These are phyloP conservation scores for Oncopodura yosiiana DNA, from an alignment of 1,140 invertebrate genomes.

Conservation along the genomic window DNA sequence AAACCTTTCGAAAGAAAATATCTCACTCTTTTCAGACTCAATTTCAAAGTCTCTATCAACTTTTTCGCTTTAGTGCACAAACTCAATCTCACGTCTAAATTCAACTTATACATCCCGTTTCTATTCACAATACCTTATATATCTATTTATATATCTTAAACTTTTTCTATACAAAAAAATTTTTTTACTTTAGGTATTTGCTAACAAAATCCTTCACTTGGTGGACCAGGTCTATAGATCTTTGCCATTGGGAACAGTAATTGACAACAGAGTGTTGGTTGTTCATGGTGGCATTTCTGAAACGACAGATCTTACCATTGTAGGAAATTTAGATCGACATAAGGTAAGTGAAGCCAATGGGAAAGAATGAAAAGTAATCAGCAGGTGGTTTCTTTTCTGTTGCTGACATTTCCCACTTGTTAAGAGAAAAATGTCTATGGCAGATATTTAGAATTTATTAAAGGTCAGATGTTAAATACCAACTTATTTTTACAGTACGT, in stretches of 20 bases:
- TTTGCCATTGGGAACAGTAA: slow-evolving; percentile 75
- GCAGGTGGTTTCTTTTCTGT: no score
- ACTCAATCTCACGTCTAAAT: no score
- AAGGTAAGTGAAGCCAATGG: slow-evolving; percentile 50
- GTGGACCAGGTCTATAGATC: slow-evolving; percentile 81
- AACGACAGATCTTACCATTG: slow-evolving; percentile 62
- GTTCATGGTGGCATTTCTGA: slow-evolving; percentile 84
- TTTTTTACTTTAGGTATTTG: no score
- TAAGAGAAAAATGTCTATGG: slow-evolving; percentile 8
- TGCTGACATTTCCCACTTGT: not conserved
- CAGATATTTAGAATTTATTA: not conserved
- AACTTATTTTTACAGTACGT: slow-evolving; percentile 58
- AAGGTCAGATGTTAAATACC: not conserved
- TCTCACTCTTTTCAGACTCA: no score
- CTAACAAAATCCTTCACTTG: slow-evolving; percentile 61
- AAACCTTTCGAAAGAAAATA: no score
- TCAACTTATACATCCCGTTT: no score
- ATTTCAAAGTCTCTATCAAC: no score
- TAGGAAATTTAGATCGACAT: slow-evolving; percentile 62
- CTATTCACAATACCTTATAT: no score
- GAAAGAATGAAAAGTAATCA: not conserved
- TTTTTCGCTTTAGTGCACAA: no score
- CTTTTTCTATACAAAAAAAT: no score
- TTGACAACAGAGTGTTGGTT: slow-evolving; percentile 75
- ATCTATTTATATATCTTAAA: no score